Evolutionary conservation across 2,797 vertebrate genomes (phyloP).

Genomic region (Muscicapa comitata): DNA sequence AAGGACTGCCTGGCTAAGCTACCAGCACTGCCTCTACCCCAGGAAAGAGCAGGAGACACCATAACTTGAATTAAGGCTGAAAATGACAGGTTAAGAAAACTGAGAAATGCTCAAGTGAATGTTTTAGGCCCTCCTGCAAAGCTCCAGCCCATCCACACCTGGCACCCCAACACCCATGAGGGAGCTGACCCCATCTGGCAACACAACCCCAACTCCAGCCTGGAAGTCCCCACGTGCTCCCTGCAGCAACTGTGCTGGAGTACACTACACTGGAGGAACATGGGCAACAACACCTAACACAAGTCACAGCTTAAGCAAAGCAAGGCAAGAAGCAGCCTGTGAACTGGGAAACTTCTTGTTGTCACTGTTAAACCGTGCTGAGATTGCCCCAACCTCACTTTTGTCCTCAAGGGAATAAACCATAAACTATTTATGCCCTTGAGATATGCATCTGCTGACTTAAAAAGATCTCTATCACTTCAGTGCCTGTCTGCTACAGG

Average conservation of each 20-base stretch:
- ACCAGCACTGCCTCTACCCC: background rate
- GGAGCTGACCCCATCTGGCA: background rate
- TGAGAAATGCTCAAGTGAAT: background rate
- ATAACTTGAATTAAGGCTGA: background rate
- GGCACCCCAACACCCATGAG: background rate
- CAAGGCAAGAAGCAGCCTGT: background rate
- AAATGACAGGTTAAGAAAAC: background rate
- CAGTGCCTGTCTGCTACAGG: background rate
- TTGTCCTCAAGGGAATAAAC: background rate
- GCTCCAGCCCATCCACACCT: background rate
- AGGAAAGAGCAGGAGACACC: background rate
- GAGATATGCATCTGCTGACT: background rate
- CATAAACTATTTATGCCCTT: background rate
- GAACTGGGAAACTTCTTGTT: background rate
- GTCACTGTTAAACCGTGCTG: background rate
- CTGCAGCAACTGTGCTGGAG: accelerated
- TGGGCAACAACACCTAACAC: background rate
- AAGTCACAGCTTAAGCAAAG: background rate
- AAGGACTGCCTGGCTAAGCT: background rate
- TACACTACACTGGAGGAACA: background rate
- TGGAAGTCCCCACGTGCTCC: accelerated
- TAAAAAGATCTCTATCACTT: background rate
- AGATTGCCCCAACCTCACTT: background rate
- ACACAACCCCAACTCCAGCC: background rate
- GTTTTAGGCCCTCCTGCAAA: background rate